Conservation (phyloP, 2,888 invertebrate species). For the Drosophila hawaiiensis region DNA sequence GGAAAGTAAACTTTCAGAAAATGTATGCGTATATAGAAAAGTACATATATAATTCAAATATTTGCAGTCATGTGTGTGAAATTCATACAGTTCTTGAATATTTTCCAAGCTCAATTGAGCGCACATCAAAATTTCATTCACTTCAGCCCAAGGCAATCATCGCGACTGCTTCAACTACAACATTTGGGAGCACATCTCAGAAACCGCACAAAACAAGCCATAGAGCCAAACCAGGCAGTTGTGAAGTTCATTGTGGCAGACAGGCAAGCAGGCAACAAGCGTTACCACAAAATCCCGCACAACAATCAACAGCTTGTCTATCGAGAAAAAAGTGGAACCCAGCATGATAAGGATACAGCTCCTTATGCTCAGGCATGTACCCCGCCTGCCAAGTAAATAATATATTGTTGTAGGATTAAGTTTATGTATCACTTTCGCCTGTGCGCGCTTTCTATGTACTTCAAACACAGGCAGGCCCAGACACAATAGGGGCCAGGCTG, state of each 20-base stretch:
- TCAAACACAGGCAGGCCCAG: constrained; percentile 1
- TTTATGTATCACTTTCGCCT: constrained; percentile 66
- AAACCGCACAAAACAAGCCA: constrained; percentile 20
- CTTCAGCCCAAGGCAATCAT: constrained; percentile 18
- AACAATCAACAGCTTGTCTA: constrained; percentile 68
- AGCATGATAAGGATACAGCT: neutral
- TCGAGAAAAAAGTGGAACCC: constrained; percentile 18
- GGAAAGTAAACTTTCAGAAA: neutral
- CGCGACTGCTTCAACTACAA: neutral
- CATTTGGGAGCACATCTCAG: constrained; percentile 9
- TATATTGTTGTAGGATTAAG: constrained; percentile 12
- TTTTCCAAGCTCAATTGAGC: constrained; percentile 6
- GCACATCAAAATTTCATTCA: constrained; percentile 17
- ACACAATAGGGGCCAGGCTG: constrained; percentile 17
- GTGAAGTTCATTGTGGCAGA: constrained; percentile 10
- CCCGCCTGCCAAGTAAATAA: constrained; percentile 36
- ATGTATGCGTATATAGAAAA: neutral
- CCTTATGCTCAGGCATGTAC: constrained; percentile 14
- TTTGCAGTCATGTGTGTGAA: neutral
- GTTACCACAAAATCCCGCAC: constrained; percentile 29
- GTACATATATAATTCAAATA: neutral
- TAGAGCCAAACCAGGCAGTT: constrained; percentile 18
- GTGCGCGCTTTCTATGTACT: constrained; percentile 38
- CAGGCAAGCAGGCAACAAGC: constrained; percentile 5
- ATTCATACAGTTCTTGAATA: neutral